A percentile compares a stretch with the other conserved stretches of the same genome.
Evolutionary conservation across 2,888 invertebrate species (phyloP).

Genomic region (Pyrrhia umbra): DNA sequence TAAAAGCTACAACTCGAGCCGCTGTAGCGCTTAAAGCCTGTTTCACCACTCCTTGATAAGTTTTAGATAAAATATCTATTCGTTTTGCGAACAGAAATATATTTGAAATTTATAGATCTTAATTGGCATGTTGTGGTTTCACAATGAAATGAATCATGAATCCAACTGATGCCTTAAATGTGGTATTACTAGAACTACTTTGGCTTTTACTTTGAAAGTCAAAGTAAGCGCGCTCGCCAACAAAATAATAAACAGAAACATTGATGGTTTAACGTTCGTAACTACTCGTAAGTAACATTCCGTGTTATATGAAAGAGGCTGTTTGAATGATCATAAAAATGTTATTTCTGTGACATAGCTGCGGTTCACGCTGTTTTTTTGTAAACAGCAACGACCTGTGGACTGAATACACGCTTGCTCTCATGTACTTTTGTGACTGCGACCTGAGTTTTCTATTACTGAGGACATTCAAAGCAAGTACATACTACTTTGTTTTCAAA

Average conservation of each 20-base stretch:
- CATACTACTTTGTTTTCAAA: constrained; percentile 26
- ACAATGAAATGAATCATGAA: constrained; percentile 24
- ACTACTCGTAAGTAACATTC: constrained; percentile 59
- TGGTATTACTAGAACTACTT: constrained; percentile 30
- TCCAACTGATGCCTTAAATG: constrained; percentile 16
- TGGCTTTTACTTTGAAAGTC: constrained; percentile 48
- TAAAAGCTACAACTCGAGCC: constrained; percentile 3
- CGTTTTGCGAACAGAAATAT: constrained; percentile 21
- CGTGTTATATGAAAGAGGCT: constrained; percentile 60
- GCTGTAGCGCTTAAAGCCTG: constrained; percentile 47
- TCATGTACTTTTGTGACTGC: constrained; percentile 46
- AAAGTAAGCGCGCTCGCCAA: constrained; percentile 30
- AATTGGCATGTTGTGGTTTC: constrained; percentile 35
- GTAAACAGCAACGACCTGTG: constrained; percentile 58
- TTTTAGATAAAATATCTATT: constrained; percentile 45
- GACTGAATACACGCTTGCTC: constrained; percentile 53
- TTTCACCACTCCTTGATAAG: constrained; percentile 51
- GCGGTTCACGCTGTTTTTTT: constrained; percentile 60
- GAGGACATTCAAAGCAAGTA: constrained; percentile 28
- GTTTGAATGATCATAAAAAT: constrained; percentile 63
- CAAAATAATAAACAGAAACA: constrained; percentile 61
- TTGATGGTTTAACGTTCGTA: constrained; percentile 54
- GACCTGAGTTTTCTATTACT: constrained; percentile 57
- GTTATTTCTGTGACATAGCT: constrained; percentile 65
- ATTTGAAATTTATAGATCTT: constrained; percentile 23